Evolutionary conservation across 2,113 vertebrate species (phyloP), one percentile per base, ranked within the genome.

Genomic region (Notothenia coriiceps): DNA sequence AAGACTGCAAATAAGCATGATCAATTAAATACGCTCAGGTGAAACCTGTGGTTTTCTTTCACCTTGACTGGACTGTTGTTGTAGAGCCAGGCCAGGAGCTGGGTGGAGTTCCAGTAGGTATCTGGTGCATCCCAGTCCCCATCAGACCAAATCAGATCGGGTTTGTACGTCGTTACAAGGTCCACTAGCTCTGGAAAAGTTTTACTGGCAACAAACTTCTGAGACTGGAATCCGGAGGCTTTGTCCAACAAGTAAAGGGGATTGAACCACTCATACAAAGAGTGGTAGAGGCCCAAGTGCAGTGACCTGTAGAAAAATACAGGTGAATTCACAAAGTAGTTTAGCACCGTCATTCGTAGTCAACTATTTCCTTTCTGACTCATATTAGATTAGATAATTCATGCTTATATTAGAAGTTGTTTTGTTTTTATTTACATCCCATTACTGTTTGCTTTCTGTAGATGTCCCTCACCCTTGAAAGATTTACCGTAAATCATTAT

Each of bases 131-230:
- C 97, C 98, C 97, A 99, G 75, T 99, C 97, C 11, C 98, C 98
- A 71, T 99, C 98, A 2, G 98, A 98, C 98, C 98, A 99, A 84
- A 99, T 96, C 88, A 99, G 49, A 47, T 99, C 98, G 56, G 98
- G 98, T 82, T 95, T 94, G 88, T 99, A 99, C 15, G 33, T 0
- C 10, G 10, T 44, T 18, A 61, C 73, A 1, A 73, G 64, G n/a
- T 96, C 88, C 6, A 94, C 85, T 2, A 98, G 95, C 62, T 98
- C 96, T 47, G 97, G 97, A 88, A 98, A 90, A 0, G 87, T 76
- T 92, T 98, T 98, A 54, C 64, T 55, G 0, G 5, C 68, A 60
- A 97, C 93, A 29, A 96, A 98, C 55, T 93, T n/a, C 80, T 97
- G 97, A 10, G 94, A 97, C 90, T 96, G 96, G 91, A 96, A 97